These are phyloP conservation scores for Macaca mulatta DNA, from an alignment of 2,113 vertebrate species.

Conservation along the genomic window DNA sequence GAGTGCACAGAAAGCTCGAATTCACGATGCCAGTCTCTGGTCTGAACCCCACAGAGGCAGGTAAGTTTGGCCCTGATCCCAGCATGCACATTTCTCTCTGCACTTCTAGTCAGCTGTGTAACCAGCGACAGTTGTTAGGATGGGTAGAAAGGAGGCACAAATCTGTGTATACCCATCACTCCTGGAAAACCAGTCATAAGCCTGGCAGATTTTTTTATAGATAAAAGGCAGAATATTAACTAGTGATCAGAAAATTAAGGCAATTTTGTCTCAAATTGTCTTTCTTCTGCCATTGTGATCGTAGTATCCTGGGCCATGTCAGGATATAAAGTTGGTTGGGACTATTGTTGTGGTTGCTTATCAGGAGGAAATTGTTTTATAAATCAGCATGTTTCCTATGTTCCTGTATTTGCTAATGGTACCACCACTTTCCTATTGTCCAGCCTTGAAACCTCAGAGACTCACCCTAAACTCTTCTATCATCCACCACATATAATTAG, in stretches of 20 bases:
- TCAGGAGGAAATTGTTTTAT: background rate
- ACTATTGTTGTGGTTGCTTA: background rate
- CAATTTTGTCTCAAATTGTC: background rate
- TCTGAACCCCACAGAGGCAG: background rate
- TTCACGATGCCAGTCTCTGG: background rate
- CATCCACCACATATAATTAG: background rate
- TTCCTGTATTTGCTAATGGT: background rate
- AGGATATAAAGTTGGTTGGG: background rate
- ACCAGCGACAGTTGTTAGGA: background rate
- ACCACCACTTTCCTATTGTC: background rate
- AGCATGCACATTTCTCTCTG: background rate
- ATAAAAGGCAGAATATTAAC: constrained; percentile 6
- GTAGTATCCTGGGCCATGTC: background rate
- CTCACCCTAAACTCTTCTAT: background rate
- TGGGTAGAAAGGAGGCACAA: background rate
- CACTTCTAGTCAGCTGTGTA: background rate
- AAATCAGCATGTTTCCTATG: background rate
- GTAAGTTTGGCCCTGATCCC: background rate
- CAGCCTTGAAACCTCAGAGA: background rate
- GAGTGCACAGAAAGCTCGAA: background rate
- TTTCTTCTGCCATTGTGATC: background rate
- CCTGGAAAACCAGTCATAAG: background rate
- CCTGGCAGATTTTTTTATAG: background rate
- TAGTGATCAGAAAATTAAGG: background rate
- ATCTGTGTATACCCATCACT: background rate